phyloP scores from a whole-genome alignment of 2,888 invertebrate genomes.

The Linnaemya tessellans region DNA sequence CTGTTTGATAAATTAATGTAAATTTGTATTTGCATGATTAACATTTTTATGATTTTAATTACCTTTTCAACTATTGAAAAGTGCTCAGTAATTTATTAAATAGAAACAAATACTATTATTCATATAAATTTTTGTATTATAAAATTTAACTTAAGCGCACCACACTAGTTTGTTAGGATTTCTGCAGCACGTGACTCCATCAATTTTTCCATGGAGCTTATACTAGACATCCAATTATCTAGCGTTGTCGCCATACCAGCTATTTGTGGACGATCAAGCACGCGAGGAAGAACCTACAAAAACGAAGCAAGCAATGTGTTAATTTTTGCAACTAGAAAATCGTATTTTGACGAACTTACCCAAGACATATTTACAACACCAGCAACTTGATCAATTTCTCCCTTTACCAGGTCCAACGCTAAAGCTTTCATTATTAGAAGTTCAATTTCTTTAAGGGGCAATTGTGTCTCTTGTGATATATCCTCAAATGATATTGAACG shows the following conservation, averaged over 20 bases:
- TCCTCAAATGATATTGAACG: constrained; percentile 94
- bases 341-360: constrained; percentile 81
- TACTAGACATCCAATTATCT: constrained; percentile 83
- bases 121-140: not conserved
- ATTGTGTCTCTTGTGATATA: constrained; percentile 92
- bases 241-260: constrained; percentile 82
- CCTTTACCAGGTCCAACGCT: constrained; percentile 95
- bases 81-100: not conserved
- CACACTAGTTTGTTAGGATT: constrained; percentile 82
- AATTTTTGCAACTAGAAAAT: not conserved
- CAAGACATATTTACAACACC: constrained; percentile 88
- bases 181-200: constrained; percentile 83
- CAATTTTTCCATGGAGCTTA: constrained; percentile 83
- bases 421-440: constrained; percentile 98
- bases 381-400: constrained; percentile 96
- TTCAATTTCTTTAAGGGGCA: constrained; percentile 95
- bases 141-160: not conserved
- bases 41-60: not conserved
- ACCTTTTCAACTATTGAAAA: no score
- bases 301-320: not conserved
- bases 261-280: constrained; percentile 85
- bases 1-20: not conserved
- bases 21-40: not conserved
- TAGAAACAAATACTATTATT: not conserved
- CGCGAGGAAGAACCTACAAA: constrained; percentile 87